phyloP scores from a whole-genome alignment of 2,113 vertebrate species.

The Pedionomus torquatus region DNA sequence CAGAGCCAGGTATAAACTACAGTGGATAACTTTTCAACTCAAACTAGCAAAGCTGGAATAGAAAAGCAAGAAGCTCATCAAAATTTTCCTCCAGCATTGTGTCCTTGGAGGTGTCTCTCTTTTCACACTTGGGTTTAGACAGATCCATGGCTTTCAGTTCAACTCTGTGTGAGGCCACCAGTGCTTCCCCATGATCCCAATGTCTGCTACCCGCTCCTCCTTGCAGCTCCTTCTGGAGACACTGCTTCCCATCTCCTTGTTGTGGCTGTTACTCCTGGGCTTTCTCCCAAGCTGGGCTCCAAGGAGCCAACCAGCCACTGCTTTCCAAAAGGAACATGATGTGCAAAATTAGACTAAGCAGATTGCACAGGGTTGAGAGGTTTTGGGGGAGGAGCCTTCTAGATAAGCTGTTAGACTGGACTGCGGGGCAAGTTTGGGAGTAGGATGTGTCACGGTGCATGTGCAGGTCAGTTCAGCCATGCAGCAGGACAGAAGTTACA shows the following conservation, averaged over 20 bases:
- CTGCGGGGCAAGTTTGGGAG: background rate
- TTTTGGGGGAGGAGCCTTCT: background rate
- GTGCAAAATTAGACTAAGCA: background rate
- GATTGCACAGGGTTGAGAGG: background rate
- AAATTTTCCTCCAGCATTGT: background rate
- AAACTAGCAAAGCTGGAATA: background rate
- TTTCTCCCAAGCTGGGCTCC: background rate
- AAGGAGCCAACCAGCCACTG: background rate
- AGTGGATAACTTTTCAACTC: background rate
- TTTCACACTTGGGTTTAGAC: background rate
- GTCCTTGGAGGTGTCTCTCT: background rate
- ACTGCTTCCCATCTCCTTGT: background rate
- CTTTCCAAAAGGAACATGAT: background rate
- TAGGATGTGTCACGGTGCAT: background rate
- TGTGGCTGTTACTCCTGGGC: background rate
- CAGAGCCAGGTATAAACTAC: background rate
- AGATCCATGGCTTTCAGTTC: background rate
- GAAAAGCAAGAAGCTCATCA: background rate
- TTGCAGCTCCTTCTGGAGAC: background rate
- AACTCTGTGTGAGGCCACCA: background rate
- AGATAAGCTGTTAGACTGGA: background rate
- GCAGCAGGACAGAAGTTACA: background rate
- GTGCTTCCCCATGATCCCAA: background rate
- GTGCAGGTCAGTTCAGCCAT: background rate
- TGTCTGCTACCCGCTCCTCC: background rate